Conservation (phyloP, 2,113 vertebrate genomes). For the Morone saxatilis region DNA sequence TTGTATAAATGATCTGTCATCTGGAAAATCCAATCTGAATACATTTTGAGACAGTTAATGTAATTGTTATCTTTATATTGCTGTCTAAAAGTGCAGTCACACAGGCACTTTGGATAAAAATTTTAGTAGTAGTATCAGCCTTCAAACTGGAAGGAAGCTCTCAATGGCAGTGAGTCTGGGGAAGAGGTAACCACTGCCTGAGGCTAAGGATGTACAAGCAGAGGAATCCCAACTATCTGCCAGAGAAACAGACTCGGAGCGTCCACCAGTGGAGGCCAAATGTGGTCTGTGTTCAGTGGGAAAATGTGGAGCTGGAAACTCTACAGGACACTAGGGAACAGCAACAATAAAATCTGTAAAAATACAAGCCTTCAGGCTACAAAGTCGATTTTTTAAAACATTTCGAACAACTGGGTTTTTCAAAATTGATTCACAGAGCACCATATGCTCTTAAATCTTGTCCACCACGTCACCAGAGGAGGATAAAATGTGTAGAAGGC, state of each 20-base stretch:
- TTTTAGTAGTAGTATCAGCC: slow-evolving; percentile 16
- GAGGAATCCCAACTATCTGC: slow-evolving; percentile 78
- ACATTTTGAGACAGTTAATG: neutral
- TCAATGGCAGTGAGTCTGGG: slow-evolving; percentile 33
- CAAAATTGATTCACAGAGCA: slow-evolving; percentile 50
- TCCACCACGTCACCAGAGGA: slow-evolving; percentile 14
- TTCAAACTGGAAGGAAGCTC: slow-evolving; percentile 16
- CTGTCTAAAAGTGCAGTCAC: neutral
- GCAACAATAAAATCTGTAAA: slow-evolving; percentile 53
- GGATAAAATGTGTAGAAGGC: slow-evolving; percentile 34
- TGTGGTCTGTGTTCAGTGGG: slow-evolving; percentile 70
- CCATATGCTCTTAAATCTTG: slow-evolving; percentile 38
- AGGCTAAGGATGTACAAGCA: slow-evolving; percentile 76
- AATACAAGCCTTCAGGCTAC: slow-evolving; percentile 46
- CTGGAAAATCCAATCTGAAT: neutral
- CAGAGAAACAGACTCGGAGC: slow-evolving; percentile 72
- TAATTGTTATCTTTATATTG: neutral
- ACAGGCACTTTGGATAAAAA: slow-evolving; percentile 24
- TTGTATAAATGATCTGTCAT: neutral
- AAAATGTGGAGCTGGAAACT: slow-evolving; percentile 70
- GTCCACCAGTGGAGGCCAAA: slow-evolving; percentile 62
- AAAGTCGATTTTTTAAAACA: slow-evolving; percentile 31
- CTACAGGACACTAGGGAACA: slow-evolving; percentile 65
- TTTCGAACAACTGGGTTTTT: slow-evolving; percentile 42
- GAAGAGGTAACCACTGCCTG: slow-evolving; percentile 60